A percentile compares a stretch with the other conserved stretches of the same genome.
phyloP scores from a whole-genome alignment of 2,113 vertebrate species.

The Petaurus breviceps region DNA sequence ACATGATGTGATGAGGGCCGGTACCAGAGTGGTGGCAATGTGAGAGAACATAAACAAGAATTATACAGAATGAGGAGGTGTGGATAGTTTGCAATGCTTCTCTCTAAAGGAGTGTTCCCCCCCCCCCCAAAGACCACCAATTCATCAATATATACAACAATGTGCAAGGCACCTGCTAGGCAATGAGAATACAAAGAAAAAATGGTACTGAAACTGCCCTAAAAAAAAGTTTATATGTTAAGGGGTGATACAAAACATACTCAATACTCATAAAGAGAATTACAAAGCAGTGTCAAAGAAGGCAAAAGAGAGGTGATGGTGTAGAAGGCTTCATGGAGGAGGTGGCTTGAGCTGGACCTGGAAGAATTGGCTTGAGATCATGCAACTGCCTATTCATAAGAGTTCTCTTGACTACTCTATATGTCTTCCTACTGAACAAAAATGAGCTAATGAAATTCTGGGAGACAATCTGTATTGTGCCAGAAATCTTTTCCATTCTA shows the following conservation, averaged over 20 bases:
- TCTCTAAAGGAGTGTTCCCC: neutral
- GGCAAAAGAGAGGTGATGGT: neutral
- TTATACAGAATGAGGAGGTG: neutral
- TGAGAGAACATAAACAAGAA: neutral
- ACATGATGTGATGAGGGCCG: neutral
- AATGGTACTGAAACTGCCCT: neutral
- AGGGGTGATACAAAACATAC: neutral
- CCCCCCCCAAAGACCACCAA: neutral
- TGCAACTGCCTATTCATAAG: neutral
- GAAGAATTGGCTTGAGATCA: neutral
- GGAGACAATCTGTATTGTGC: neutral
- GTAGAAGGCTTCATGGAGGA: neutral
- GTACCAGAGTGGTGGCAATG: neutral
- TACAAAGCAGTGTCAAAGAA: neutral
- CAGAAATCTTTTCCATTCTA: neutral
- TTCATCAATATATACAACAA: neutral
- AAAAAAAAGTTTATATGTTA: neutral
- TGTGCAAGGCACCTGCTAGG: neutral
- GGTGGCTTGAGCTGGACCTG: neutral
- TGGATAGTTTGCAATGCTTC: neutral
- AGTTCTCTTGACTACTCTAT: neutral
- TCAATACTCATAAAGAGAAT: neutral
- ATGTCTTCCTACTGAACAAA: neutral
- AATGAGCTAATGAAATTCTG: neutral
- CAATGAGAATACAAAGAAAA: neutral